Evolutionary conservation across 2,797 vertebrate genomes (phyloP).

Genomic region (Lithobates pipiens): DNA sequence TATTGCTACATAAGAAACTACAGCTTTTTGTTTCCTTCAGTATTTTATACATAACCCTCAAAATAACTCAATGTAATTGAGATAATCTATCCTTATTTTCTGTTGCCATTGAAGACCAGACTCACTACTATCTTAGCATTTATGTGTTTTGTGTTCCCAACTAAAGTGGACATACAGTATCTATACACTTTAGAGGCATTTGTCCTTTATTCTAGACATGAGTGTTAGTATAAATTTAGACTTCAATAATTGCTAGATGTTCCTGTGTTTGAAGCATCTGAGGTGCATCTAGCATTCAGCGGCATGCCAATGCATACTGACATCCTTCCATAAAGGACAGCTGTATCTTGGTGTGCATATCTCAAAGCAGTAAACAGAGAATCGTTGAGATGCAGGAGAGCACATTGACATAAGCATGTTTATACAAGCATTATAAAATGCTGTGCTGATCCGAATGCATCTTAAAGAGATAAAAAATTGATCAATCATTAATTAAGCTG

Average conservation of each 20-base stretch:
- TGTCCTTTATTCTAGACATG: background rate
- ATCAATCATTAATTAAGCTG: too few relatives aligned
- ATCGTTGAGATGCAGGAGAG: background rate
- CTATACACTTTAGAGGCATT: too few relatives aligned
- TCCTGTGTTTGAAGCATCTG: background rate
- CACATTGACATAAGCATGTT: background rate
- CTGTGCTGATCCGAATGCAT: background rate
- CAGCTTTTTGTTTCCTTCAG: too few relatives aligned
- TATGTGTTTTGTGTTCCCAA: too few relatives aligned
- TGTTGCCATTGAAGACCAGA: too few relatives aligned
- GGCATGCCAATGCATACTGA: background rate
- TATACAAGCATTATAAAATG: background rate
- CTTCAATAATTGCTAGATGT: background rate
- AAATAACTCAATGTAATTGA: too few relatives aligned
- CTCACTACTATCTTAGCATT: too few relatives aligned
- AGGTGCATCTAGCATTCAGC: background rate
- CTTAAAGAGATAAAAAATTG: background rate
- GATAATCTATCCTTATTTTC: too few relatives aligned
- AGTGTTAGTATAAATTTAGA: background rate
- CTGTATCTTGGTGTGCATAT: background rate
- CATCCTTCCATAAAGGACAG: background rate
- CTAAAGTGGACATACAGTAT: too few relatives aligned
- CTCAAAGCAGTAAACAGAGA: background rate
- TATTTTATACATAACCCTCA: too few relatives aligned
- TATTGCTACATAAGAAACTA: too few relatives aligned